Conservation (phyloP, 2,113 vertebrate species). For the Chloroceryle aenea region DNA sequence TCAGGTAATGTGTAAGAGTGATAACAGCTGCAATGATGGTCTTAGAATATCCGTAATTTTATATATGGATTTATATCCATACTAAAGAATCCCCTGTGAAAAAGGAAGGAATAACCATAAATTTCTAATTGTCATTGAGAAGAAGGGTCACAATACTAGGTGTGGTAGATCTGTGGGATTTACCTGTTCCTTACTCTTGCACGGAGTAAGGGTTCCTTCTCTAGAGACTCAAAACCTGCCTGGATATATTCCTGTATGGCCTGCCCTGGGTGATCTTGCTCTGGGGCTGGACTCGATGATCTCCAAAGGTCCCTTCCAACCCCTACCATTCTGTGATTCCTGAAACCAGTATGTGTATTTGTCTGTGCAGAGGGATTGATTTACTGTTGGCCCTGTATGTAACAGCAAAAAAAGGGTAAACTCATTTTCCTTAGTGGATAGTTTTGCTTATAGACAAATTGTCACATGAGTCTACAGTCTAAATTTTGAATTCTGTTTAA, state of each 20-base stretch:
- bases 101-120: not conserved
- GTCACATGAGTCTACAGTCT: not conserved
- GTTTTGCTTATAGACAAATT: not conserved
- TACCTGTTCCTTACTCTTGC: not conserved
- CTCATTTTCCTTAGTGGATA: not conserved
- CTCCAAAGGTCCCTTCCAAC: no score
- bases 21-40: not conserved
- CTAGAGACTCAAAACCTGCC: no score
- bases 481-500: not conserved
- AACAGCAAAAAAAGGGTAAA: not conserved
- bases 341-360: not conserved
- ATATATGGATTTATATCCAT: not conserved
- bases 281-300: no score
- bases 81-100: not conserved
- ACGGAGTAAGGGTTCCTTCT: not conserved
- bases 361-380: not conserved
- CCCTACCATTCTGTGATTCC: not conserved
- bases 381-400: not conserved
- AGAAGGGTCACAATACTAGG: not conserved
- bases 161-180: not conserved
- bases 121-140: not conserved
- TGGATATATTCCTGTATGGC: no score
- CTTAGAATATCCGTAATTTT: not conserved
- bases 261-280: no score
- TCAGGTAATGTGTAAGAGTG: not conserved